A percentile compares a stretch with the other conserved stretches of the same genome.
Conservation (phyloP, 1,140 invertebrate species). For the Pseudoatta argentina region DNA sequence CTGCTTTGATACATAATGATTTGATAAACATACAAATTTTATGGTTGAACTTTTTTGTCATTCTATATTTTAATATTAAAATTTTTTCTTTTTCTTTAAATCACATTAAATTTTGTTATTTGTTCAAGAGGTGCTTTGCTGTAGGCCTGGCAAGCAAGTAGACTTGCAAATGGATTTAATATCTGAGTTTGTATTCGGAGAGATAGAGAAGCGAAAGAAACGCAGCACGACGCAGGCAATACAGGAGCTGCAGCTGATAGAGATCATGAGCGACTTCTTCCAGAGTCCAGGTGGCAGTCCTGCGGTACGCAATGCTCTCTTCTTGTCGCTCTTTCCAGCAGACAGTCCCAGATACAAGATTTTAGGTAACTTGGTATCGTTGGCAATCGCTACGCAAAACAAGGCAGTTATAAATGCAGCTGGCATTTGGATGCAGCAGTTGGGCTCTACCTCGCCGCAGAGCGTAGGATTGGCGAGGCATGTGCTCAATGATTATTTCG, state of each 20-base stretch:
- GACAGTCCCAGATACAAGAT: conserved; percentile 90
- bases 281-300: conserved; percentile 89
- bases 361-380: conserved; percentile 92
- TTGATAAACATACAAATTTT: too few species aligned
- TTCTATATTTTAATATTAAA: background rate
- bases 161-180: conserved; percentile 91
- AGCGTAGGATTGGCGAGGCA: conserved; percentile 91
- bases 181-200: conserved; percentile 93
- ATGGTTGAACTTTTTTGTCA: too few species aligned
- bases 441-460: conserved; percentile 91
- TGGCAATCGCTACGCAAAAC: conserved; percentile 91
- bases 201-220: conserved; percentile 89
- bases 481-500: conserved; percentile 93
- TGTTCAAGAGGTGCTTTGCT: conserved; percentile 84
- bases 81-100: conserved; percentile 54
- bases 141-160: conserved; percentile 87
- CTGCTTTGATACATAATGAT: too few species aligned
- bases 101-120: conserved; percentile 24
- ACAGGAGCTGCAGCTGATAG: conserved; percentile 92
- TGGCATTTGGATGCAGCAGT: conserved; percentile 94
- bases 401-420: conserved; percentile 91
- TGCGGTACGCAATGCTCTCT: conserved; percentile 92
- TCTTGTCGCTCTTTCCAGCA: conserved; percentile 91
- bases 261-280: conserved; percentile 92
- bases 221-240: conserved; percentile 87